These are phyloP conservation scores for Oscheius sp. DNA, from an alignment of 2,888 invertebrate species.

Conservation along the genomic window DNA sequence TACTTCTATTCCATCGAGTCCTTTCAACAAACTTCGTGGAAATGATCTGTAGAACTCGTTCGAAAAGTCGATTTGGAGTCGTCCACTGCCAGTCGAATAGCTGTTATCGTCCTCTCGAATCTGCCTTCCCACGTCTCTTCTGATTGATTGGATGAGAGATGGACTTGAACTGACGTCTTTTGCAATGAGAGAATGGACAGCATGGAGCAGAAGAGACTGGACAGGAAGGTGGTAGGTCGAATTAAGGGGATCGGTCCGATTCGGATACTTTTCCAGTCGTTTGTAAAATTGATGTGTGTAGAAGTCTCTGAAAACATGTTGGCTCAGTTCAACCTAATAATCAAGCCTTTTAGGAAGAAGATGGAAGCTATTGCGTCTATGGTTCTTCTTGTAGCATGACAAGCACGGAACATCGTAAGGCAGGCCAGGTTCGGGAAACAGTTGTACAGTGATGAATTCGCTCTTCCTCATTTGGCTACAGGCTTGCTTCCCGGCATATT, in stretches of 20 bases:
- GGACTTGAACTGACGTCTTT: background rate
- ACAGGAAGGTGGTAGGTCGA: background rate
- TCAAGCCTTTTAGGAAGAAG: background rate
- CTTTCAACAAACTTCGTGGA: background rate
- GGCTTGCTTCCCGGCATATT: constrained; percentile 2
- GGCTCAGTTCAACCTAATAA: background rate
- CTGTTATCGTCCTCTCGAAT: background rate
- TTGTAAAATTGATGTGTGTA: background rate
- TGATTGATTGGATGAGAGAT: background rate
- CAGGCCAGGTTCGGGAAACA: constrained; percentile 1
- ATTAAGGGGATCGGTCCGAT: background rate
- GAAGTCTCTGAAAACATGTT: background rate
- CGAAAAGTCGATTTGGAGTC: constrained; percentile 1
- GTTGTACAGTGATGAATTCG: background rate
- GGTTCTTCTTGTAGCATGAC: background rate
- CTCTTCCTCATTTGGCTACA: background rate
- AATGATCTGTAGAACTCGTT: background rate
- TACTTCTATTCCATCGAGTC: background rate
- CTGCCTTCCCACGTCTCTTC: constrained; percentile 8
- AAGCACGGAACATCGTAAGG: constrained; percentile 18
- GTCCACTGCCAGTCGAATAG: constrained; percentile 7
- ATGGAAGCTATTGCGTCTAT: background rate
- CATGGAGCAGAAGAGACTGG: background rate
- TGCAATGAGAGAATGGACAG: background rate
- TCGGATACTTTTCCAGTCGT: background rate